Evolutionary conservation across 2,113 vertebrate genomes (phyloP).

Genomic region (Neopipo cinnamomea): DNA sequence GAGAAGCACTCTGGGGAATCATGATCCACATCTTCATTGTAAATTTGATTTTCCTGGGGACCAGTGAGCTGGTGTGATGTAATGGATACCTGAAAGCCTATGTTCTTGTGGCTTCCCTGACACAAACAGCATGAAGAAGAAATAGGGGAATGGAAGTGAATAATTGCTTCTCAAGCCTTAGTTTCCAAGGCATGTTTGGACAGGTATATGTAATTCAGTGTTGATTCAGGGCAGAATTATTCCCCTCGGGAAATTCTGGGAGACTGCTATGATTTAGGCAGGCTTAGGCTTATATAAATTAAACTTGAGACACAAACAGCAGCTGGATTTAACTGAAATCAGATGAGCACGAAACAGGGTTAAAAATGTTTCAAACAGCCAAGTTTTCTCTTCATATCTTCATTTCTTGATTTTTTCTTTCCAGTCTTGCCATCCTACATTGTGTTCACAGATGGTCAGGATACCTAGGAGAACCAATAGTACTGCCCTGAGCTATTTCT

Average conservation of each 20-base stretch:
- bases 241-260: background rate
- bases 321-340: background rate
- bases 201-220: background rate
- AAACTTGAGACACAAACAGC: background rate
- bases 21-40: background rate
- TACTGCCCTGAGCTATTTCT: background rate
- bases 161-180: background rate
- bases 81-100: background rate
- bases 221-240: background rate
- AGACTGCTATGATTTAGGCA: background rate
- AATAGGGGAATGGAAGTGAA: background rate
- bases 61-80: background rate
- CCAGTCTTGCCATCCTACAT: background rate
- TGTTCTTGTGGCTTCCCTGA: background rate
- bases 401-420: background rate
- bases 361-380: background rate
- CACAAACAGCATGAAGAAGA: background rate
- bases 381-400: background rate
- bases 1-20: background rate
- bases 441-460: background rate
- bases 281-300: background rate
- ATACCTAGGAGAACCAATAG: background rate
- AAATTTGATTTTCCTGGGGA: background rate
- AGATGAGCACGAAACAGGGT: background rate
- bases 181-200: background rate